Percentiles rank a stretch among this genome's conserved stretches.
Conservation (phyloP, 2,113 vertebrate genomes). For the Coracopsis vasa region DNA sequence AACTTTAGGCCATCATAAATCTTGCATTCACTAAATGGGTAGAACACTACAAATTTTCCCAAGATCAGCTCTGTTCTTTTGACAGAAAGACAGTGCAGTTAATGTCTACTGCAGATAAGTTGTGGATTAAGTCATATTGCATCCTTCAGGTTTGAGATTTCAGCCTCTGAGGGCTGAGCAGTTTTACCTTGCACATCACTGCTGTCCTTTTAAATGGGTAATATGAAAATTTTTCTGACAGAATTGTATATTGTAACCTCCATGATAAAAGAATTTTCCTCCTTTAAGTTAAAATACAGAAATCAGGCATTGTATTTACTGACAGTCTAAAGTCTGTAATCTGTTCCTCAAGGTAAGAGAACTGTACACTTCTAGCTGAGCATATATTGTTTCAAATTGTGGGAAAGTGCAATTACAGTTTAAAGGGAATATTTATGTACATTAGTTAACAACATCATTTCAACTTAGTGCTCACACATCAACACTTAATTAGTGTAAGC, state of each 20-base stretch:
- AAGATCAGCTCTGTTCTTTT: conserved; percentile 2
- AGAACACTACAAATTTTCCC: not conserved
- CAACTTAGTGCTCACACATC: conserved; percentile 81
- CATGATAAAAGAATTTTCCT: not conserved
- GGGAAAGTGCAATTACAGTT: conserved; percentile 79
- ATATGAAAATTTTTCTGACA: not conserved
- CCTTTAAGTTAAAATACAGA: not conserved
- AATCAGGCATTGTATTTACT: not conserved
- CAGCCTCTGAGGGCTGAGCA: not conserved
- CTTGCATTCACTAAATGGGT: conserved; percentile 6
- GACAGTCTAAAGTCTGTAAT: conserved; percentile 4
- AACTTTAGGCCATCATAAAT: conserved; percentile 17
- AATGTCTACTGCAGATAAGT: not conserved
- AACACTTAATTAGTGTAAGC: conserved; percentile 85
- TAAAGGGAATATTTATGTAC: conserved; percentile 85
- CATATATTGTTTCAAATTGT: conserved; percentile 61
- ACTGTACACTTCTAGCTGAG: conserved; percentile 46
- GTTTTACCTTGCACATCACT: not conserved
- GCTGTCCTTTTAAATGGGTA: not conserved
- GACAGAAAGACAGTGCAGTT: not conserved
- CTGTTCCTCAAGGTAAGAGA: conserved; percentile 32
- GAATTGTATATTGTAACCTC: not conserved
- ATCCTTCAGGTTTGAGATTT: not conserved
- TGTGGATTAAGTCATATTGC: not conserved
- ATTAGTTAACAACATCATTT: conserved; percentile 83